These are phyloP conservation scores for Rynchops niger DNA, from an alignment of 2,113 vertebrate genomes.

Conservation along the genomic window DNA sequence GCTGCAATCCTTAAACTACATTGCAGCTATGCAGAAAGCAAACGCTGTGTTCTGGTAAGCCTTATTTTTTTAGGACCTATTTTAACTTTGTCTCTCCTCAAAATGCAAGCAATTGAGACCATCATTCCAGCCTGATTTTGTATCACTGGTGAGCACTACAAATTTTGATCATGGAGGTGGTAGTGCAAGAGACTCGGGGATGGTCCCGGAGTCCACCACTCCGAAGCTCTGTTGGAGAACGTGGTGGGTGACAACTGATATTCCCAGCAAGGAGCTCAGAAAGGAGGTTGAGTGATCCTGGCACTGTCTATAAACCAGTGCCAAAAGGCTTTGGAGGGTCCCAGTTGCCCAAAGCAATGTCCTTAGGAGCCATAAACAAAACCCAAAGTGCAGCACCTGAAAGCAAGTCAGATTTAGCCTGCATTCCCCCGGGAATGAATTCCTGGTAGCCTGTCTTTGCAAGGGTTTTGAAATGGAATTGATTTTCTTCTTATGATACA, in stretches of 20 bases:
- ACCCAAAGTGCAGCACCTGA: neutral
- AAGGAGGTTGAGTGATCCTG: neutral
- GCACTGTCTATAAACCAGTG: neutral
- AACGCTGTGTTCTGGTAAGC: neutral
- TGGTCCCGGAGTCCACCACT: neutral
- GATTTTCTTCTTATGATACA: neutral
- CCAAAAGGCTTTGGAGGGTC: neutral
- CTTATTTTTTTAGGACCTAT: neutral
- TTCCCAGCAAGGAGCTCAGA: neutral
- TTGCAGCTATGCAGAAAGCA: neutral
- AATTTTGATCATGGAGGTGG: accelerated
- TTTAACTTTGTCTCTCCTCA: neutral
- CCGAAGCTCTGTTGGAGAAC: neutral
- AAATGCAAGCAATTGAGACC: neutral
- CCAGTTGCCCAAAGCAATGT: neutral
- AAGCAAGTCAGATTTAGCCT: neutral
- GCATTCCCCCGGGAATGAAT: neutral
- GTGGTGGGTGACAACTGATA: accelerated
- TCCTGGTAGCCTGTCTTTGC: neutral
- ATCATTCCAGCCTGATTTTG: neutral
- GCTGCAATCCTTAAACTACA: neutral
- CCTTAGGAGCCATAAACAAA: neutral
- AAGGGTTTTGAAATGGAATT: neutral
- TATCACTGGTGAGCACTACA: neutral
- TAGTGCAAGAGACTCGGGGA: neutral